Evolutionary conservation across 2,888 invertebrate species (phyloP), one percentile per base, ranked within the genome.

Genomic region (Lypha dubia): DNA sequence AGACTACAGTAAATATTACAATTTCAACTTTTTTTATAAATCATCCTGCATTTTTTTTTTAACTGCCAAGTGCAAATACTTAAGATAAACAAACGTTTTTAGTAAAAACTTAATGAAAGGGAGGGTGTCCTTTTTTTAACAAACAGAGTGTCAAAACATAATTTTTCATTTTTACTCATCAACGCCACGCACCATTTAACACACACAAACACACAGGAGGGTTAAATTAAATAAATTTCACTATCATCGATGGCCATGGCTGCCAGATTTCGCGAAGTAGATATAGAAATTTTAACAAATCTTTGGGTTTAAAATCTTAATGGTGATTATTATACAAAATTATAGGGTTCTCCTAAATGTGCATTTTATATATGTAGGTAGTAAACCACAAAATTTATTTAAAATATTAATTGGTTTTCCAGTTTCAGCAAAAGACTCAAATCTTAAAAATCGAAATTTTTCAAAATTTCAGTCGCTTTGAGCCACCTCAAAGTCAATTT

Each of bases 91-190:
- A 79, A 65, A 65, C 7, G 24, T 41, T 41, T 46, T 46, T 63
- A 20, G 28, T 11, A 41, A 28, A 63, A 17, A 28, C 63, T 41
- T 32, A 28, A 32, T 0, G 17, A 7, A 35, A 38, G 28, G 22
- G 3, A 38, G 32, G 38, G 65, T 67, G 71, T 38, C 4, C 9
- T 53, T 46, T 13, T 24, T 75, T 56, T 20, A 63, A 58, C 15
- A 24, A 20, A 56, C 65, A 58, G 68, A 35, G 80, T 83, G 83
- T 83, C 83, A 83, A 79, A 83, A 83, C 44, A 83, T 70, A 83
- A 83, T 83, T 79, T 79, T 73, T 74, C 73, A 49, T 80, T 80
- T 63, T 41, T 53, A 17, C 71, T 73, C 71, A 73, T 71, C 71
- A 58, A 9, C 62, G 73, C 24, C 49, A 35, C 2, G 49, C 73